A percentile compares a stretch with the other conserved stretches of the same genome.
Evolutionary conservation across 2,797 vertebrate genomes (phyloP).

Genomic region (Cichlasoma orientale): DNA sequence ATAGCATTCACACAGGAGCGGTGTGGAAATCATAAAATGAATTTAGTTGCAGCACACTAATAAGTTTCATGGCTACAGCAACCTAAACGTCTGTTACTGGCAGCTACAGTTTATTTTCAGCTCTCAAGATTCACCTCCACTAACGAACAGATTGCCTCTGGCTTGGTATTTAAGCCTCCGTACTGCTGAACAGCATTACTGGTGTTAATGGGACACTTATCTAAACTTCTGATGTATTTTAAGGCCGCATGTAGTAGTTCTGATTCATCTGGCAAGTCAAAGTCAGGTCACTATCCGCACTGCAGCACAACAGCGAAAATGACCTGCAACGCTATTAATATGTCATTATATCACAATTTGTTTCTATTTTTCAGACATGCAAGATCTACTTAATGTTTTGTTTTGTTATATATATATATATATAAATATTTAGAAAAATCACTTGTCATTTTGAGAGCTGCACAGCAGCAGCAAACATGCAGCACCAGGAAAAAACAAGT

Average conservation of each 20-base stretch:
- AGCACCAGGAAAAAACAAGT: not conserved
- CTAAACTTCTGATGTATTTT: slow-evolving; percentile 61
- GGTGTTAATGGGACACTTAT: slow-evolving; percentile 63
- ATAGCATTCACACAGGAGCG: slow-evolving; percentile 5
- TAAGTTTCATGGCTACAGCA: slow-evolving; percentile 65
- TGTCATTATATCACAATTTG: slow-evolving; percentile 12
- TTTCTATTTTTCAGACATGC: slow-evolving; percentile 6
- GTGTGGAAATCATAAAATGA: slow-evolving; percentile 43
- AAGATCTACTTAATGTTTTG: not conserved
- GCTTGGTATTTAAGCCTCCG: slow-evolving; percentile 65
- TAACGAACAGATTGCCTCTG: slow-evolving; percentile 72
- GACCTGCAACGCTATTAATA: slow-evolving; percentile 10
- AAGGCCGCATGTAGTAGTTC: slow-evolving; percentile 25
- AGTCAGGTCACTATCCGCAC: slow-evolving; percentile 31
- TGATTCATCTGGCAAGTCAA: slow-evolving; percentile 51
- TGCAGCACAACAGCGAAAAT: slow-evolving; percentile 11
- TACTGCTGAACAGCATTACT: slow-evolving; percentile 53
- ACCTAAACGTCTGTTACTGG: slow-evolving; percentile 65
- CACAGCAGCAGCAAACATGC: not conserved
- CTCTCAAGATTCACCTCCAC: slow-evolving; percentile 55
- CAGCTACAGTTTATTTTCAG: slow-evolving; percentile 70
- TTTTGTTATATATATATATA: too few relatives aligned
- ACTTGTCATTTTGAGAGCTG: not conserved
- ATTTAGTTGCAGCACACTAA: slow-evolving; percentile 50
- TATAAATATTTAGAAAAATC: not conserved